Base-by-base conservation (phyloP, 2,888 invertebrate genomes). In the Podabrus alpinus region DNA sequence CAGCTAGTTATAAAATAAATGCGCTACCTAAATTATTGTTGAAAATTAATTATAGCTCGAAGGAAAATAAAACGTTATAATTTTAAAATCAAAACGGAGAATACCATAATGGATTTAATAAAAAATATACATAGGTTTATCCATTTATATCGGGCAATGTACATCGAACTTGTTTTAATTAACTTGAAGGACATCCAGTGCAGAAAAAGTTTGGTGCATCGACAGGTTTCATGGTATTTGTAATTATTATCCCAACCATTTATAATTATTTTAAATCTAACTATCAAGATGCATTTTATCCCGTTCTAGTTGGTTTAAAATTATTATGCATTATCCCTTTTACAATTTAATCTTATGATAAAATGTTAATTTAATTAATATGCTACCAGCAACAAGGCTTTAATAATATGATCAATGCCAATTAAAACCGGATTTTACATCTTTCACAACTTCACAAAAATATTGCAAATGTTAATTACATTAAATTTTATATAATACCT, bases 111-210 rank as follows among this genome's bases (percentile, higher is more conserved):
- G n/a, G n/a, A 45, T n/a, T 45, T n/a, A 45, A n/a, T 45, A 45
- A 45, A 45, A 45, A n/a, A 45, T n/a, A 9, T 45, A 7, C 13
- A 29, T 10, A 45, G 5, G 21, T 21, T 7, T n/a, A n/a, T 24
- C 24, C 61, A 61, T 64, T 72, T 66, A 77, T 71, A 73, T 71
- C 75, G 77, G 73, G 75, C 75, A 77, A 73, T 79, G 79, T 77
- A 71, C 79, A 76, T 75, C 77, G 77, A 79, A 79, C 79, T 76
- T 75, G 59, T 73, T 45, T 45, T 45, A 77, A 76, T 76, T 73
- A 73, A 68, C 45, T 70, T 24, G 76, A 76, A 76, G 76, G 76
- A 76, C 73, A 73, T 45, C 76, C 71, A 69, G 71, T 76, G 76
- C 76, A 76, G 69, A 76, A 73, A 71, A 71, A 74, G 68, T 73